A percentile compares a stretch with the other conserved stretches of the same genome.
Evolutionary conservation across 2,888 invertebrate species (phyloP).

Genomic region (Mesochorus sp.): DNA sequence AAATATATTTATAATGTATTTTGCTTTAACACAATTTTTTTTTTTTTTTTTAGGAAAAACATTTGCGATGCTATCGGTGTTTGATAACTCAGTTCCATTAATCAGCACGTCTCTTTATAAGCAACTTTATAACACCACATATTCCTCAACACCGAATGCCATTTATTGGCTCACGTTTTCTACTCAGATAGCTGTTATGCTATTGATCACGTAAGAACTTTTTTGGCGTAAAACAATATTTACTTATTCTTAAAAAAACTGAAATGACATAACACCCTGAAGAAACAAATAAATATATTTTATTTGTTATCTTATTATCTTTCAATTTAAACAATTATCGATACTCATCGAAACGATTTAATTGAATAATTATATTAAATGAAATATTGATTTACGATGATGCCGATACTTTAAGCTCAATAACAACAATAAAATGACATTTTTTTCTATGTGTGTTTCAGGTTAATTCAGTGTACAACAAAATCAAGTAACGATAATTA

Average conservation of each 20-base stretch:
- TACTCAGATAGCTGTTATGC: constrained; percentile 87
- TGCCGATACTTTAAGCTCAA: too few relatives aligned
- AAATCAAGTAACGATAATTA: constrained; percentile 73
- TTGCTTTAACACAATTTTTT: neutral
- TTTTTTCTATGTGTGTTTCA: too few relatives aligned
- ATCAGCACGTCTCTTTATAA: constrained; percentile 89
- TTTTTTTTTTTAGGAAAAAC: constrained; percentile 85
- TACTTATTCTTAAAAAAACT: too few relatives aligned
- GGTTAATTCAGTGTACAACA: constrained; percentile 78
- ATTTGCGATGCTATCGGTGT: constrained; percentile 90
- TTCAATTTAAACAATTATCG: neutral
- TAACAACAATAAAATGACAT: too few relatives aligned
- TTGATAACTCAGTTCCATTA: constrained; percentile 91
- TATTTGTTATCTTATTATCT: neutral
- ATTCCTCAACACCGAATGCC: constrained; percentile 84
- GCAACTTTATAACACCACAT: constrained; percentile 88
- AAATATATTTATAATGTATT: neutral
- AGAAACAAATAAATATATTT: too few relatives aligned
- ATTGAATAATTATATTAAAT: too few relatives aligned
- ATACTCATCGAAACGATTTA: constrained; percentile 41
- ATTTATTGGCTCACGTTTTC: constrained; percentile 89
- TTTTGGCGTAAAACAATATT: neutral
- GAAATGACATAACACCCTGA: too few relatives aligned
- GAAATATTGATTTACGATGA: too few relatives aligned
- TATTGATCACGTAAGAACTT: constrained; percentile 86